Base-by-base conservation (phyloP, 2,113 vertebrate genomes). In the Fregata magnificens region DNA sequence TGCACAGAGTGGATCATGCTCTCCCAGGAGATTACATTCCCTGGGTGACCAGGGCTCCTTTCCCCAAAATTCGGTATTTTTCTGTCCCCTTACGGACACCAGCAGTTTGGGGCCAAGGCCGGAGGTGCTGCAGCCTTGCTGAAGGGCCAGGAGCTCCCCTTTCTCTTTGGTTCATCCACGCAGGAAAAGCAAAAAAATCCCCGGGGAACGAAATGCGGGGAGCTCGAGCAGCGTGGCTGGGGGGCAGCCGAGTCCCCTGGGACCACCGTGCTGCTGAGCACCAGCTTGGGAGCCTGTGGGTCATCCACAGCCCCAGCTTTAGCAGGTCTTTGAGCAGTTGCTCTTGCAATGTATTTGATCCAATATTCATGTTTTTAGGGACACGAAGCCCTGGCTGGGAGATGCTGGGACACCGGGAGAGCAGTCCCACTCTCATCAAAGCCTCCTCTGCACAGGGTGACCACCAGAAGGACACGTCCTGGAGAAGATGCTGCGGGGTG, bases 11-110 rank as follows among this genome's bases (percentile, higher is more conserved):
- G 10, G 26, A 13, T 55, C 38, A 5, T 0, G 2, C 34, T 58
- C 69, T 73, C 83, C 59, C 83, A 26, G 3, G 31, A n/a, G 12
- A 18, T 8, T 6, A 22, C 13, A 2, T 36, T 36, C 28, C 58
- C 12, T 1, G 36, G 16, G 8, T 11, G 20, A 53, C 6, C 0
- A 0, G 24, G 18, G 34, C 40, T 62, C 0, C 0, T 12, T 55
- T 8, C 44, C 47, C 63, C 40, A 4, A 55, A 49, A 90, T 40
- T 21, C 49, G 1, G 12, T 2, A 3, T 50, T 69, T 84, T 40
- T 32, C 55, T 16, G 32, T 22, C 1, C 1, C 20, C 9, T 36
- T 17, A 11, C 0, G 1, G 47, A 25, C 20, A 26, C 7, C 28
- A 21, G 61, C 22, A 10, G 42, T 7, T n/a, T 2, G 22, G 47